Conservation (phyloP, 2,888 invertebrate species). For the Thecocarcelia acutangulata region DNA sequence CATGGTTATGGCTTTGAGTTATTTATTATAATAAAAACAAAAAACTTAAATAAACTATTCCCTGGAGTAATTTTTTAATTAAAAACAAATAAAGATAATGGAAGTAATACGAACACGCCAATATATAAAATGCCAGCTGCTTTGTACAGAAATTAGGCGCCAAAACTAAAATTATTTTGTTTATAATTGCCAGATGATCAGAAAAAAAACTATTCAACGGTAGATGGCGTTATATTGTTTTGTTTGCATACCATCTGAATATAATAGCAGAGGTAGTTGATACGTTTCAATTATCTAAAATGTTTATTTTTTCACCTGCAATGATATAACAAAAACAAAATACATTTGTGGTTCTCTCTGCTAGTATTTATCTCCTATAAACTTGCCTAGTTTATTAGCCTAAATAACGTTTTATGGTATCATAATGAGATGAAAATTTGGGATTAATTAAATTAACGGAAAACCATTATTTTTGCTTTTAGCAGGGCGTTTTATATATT, state of each 20-base stretch:
- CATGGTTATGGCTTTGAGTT: conserved; percentile 82
- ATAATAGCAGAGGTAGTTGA: too few relatives aligned
- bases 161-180: conserved; percentile 39
- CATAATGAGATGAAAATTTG: too few relatives aligned
- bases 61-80: conserved; percentile 4
- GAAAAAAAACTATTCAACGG: conserved; percentile 4
- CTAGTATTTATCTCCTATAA: too few relatives aligned
- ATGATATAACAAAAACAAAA: too few relatives aligned
- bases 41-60: conserved; percentile 23
- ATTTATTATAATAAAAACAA: background rate
- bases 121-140: conserved; percentile 43
- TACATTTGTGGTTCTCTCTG: too few relatives aligned
- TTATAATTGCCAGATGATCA: conserved; percentile 29
- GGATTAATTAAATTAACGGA: background rate
- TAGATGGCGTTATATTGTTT: background rate
- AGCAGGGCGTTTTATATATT: too few relatives aligned
- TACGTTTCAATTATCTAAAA: too few relatives aligned
- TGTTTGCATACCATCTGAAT: too few relatives aligned
- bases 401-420: too few relatives aligned
- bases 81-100: background rate
- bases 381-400: too few relatives aligned
- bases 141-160: conserved; percentile 43
- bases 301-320: too few relatives aligned
- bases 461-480: background rate
- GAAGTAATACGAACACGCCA: conserved; percentile 51